Percentiles rank a stretch among this genome's conserved stretches.
These are phyloP conservation scores for Lypha dubia DNA, from an alignment of 2,888 invertebrate genomes.

Conservation along the genomic window DNA sequence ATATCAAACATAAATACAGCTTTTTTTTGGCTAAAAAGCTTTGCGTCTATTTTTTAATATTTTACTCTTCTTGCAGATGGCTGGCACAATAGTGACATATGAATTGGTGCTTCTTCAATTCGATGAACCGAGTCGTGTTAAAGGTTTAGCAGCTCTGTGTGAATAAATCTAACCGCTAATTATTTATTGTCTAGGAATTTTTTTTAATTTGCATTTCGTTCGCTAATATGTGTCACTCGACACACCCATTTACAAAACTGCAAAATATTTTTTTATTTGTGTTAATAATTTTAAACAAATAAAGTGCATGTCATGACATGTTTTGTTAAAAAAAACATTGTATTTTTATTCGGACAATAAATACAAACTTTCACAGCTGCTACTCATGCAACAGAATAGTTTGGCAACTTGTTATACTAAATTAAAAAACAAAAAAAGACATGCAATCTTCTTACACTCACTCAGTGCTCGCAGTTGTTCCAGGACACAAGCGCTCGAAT, in stretches of 20 bases:
- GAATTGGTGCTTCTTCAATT: conserved; percentile 88
- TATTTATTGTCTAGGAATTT: conserved; percentile 6
- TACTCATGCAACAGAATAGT: not conserved
- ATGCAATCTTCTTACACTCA: conserved; percentile 33
- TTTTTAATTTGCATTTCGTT: not conserved
- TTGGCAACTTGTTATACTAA: conserved; percentile 64
- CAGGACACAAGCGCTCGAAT: not conserved
- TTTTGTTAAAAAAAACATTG: not conserved
- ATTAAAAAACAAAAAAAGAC: conserved; percentile 65
- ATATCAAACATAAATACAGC: not conserved
- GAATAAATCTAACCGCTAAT: conserved; percentile 67
- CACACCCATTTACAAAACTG: conserved; percentile 30
- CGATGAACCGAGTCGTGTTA: conserved; percentile 81
- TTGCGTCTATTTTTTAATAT: not conserved
- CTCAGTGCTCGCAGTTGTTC: not conserved
- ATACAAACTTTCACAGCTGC: conserved; percentile 12
- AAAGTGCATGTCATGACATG: conserved; percentile 63
- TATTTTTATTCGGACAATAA: not conserved
- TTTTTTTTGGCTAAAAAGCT: not conserved
- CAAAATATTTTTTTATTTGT: conserved; percentile 28
- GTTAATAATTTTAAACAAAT: conserved; percentile 22
- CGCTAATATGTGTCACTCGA: conserved; percentile 32
- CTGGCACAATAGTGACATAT: conserved; percentile 87
- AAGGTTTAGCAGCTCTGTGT: conserved; percentile 79
- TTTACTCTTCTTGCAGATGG: conserved; percentile 83